Evolutionary conservation across 2,888 invertebrate species (phyloP).

Genomic region (Drosophila cyrtoloma): DNA sequence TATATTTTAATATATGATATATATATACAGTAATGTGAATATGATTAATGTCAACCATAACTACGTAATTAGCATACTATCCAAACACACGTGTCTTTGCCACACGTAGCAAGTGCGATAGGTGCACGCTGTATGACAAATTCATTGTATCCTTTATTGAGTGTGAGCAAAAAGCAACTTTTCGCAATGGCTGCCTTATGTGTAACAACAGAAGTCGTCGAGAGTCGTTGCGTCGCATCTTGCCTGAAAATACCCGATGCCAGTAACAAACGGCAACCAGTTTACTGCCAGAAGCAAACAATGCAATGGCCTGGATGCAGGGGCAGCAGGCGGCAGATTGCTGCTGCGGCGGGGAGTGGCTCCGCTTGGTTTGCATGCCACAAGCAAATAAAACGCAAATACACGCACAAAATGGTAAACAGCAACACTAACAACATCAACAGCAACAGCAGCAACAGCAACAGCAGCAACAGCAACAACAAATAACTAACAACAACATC

Average conservation of each 20-base stretch:
- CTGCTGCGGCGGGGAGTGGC: conserved; percentile 28
- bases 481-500: conserved; percentile 16
- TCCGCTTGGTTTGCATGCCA: conserved; percentile 63
- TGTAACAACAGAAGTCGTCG: conserved; percentile 82
- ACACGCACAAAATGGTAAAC: conserved; percentile 65
- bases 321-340: conserved; percentile 8
- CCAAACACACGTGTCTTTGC: not conserved
- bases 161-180: conserved; percentile 6
- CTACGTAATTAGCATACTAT: too few relatives aligned
- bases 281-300: conserved; percentile 22
- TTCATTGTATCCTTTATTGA: not conserved
- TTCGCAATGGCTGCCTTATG: conserved; percentile 63
- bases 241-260: conserved; percentile 16
- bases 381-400: conserved; percentile 68
- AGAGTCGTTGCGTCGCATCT: conserved; percentile 38
- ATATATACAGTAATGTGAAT: rapidly evolving
- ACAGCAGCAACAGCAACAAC: conserved; percentile 19
- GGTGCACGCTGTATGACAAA: conserved; percentile 2
- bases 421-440: conserved; percentile 51
- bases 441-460: conserved; percentile 12
- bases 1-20: not conserved
- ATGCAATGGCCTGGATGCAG: conserved; percentile 19
- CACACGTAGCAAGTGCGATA: not conserved
- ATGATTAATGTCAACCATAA: not conserved
- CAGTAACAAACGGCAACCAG: conserved; percentile 54